phyloP scores from a whole-genome alignment of 1,140 invertebrate species.

The Drosophila ercepeae region DNA sequence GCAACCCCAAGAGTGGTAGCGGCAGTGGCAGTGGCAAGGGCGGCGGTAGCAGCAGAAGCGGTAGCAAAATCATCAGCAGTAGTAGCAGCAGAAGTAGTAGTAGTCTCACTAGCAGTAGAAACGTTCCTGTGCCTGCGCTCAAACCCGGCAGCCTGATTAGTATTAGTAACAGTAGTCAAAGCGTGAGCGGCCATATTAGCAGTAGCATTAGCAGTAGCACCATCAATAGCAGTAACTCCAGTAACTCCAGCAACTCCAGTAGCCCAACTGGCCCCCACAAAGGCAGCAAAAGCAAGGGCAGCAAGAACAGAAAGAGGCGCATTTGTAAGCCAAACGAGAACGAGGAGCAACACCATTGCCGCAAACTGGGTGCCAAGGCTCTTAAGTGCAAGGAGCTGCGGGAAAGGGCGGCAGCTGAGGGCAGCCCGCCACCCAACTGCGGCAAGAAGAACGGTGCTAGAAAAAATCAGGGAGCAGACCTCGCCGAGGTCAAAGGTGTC shows the following conservation, averaged over 20 bases:
- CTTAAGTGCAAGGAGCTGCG: conserved; percentile 58
- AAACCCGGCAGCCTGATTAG: conserved; percentile 73
- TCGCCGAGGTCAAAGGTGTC: conserved; percentile 20
- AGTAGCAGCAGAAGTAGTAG: conserved; percentile 43
- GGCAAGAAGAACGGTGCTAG: conserved; percentile 52
- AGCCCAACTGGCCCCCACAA: conserved; percentile 22
- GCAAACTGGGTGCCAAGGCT: conserved; percentile 48
- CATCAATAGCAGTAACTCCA: conserved; percentile 39
- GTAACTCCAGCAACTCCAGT: conserved; percentile 29
- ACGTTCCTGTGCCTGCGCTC: conserved; percentile 72
- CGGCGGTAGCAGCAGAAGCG: conserved; percentile 30
- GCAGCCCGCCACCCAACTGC: conserved; percentile 53
- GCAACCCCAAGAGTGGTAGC: conserved; percentile 44
- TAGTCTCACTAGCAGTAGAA: conserved; percentile 62
- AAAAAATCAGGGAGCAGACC: background rate
- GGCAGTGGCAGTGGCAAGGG: conserved; percentile 25
- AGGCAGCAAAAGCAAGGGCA: conserved; percentile 38
- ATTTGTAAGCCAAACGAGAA: conserved; percentile 64
- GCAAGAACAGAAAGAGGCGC: conserved; percentile 57
- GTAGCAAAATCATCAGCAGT: conserved; percentile 23
- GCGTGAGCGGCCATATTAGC: conserved; percentile 73
- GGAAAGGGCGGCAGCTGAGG: conserved; percentile 37
- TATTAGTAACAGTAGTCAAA: conserved; percentile 82
- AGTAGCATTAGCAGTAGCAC: conserved; percentile 54
- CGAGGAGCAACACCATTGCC: conserved; percentile 74